Base-by-base conservation (phyloP, 2,888 invertebrate genomes). In the Philaethria dido region DNA sequence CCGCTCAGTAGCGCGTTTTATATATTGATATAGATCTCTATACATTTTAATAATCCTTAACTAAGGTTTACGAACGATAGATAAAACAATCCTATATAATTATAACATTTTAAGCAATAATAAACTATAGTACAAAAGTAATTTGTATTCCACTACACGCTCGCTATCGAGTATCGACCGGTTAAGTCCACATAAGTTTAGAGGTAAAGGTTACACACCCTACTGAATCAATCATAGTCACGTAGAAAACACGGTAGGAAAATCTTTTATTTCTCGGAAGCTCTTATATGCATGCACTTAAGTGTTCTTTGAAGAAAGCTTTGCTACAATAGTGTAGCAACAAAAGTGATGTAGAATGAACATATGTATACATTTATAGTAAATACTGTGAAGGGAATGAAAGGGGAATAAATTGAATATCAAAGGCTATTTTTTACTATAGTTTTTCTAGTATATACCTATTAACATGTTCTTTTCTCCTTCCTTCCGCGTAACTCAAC, bases 211-310 rank as follows among this genome's bases (percentile, higher is more conserved):
- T 39, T 39, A 45, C 44, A 48, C 48, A 18, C 50, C 29, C 50
- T 8, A 29, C 50, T 50, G 29, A 29, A 52, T 57, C 55, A 14
- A 11, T 39, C 55, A 36, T 42, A 39, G 20, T 22, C 39, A 36
- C 55, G 36, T 36, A 36, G 36, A 36, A 14, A 54, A 36, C 36
- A 36, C 13, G 4, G 55, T 8, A 3, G 9, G 14, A 20, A 55
- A 55, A 55, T 57, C 20, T 57, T 57, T 57, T 39, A 57, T 57
- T n/a, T 39, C 9, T 39, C 55, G 22, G 20, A 57, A 22, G 36
- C 22, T 39, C 16, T 3, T 57, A 57, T 52, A 22, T 18, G 9
- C 39, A 39, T 57, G 22, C 39, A 39, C 36, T 57, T 36, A 39
- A 39, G 39, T 22, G 22, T 52, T 52, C 52, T 52, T 52, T 16